A percentile compares a stretch with the other conserved stretches of the same genome.
phyloP scores from a whole-genome alignment of 2,113 vertebrate species.

The Pseudonaja textilis region DNA sequence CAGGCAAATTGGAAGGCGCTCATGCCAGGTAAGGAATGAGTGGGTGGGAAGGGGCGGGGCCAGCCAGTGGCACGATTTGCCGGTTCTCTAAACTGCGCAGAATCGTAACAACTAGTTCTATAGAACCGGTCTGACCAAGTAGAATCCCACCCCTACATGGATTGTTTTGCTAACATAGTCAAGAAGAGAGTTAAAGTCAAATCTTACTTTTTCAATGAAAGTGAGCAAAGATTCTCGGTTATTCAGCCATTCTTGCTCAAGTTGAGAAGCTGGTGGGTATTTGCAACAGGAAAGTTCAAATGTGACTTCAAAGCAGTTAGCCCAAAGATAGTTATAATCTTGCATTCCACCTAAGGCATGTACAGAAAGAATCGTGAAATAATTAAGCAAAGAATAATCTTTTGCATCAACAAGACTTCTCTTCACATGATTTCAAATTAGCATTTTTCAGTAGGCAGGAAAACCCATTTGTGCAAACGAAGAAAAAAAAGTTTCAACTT shows the following conservation, averaged over 20 bases:
- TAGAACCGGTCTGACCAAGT: too few relatives aligned
- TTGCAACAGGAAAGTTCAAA: conserved; percentile 97
- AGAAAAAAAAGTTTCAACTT: neutral
- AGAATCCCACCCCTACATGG: neutral
- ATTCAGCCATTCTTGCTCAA: conserved; percentile 88
- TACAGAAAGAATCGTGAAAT: neutral
- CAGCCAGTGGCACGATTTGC: too few relatives aligned
- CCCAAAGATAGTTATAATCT: conserved; percentile 95
- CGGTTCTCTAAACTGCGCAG: too few relatives aligned
- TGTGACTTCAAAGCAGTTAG: conserved; percentile 93
- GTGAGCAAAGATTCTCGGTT: conserved; percentile 88
- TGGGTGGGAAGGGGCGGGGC: too few relatives aligned
- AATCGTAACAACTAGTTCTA: too few relatives aligned
- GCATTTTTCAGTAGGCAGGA: neutral
- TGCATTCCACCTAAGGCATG: conserved; percentile 89
- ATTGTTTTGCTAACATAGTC: neutral
- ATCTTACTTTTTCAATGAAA: conserved; percentile 88
- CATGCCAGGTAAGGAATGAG: too few relatives aligned
- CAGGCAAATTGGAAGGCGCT: too few relatives aligned
- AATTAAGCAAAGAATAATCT: neutral
- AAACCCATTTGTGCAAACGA: neutral
- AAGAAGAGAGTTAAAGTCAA: neutral
- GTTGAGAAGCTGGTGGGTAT: conserved; percentile 77
- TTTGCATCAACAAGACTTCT: neutral
- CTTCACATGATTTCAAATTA: neutral